Conservation (phyloP, 1,140 invertebrate species). For the Nilaparvata lugens region DNA sequence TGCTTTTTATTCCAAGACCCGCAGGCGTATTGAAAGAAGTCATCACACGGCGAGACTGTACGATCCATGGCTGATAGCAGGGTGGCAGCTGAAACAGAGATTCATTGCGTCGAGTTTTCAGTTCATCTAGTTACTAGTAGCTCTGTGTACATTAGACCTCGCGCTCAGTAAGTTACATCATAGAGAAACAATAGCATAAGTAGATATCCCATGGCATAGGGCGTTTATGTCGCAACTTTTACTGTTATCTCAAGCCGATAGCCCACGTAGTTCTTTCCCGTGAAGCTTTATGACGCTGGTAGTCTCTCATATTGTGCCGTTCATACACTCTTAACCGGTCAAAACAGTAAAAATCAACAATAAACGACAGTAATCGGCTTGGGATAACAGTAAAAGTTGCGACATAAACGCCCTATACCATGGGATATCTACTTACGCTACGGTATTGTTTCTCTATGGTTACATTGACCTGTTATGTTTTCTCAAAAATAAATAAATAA, state of each 20-base stretch:
- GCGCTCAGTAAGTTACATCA: not conserved
- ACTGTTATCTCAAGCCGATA: not conserved
- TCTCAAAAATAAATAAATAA: too few relatives aligned
- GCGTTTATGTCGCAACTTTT: not conserved
- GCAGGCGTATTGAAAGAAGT: constrained; percentile 86
- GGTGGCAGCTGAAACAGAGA: constrained; percentile 57
- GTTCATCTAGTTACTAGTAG: not conserved
- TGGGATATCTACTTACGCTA: too few relatives aligned
- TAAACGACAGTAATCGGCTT: too few relatives aligned
- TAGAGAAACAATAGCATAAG: not conserved
- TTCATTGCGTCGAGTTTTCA: constrained; percentile 3
- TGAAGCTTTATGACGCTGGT: too few relatives aligned
- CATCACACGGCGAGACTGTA: constrained; percentile 66
- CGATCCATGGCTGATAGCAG: constrained; percentile 77
- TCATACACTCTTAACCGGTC: too few relatives aligned
- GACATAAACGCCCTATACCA: too few relatives aligned
- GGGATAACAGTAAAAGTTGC: too few relatives aligned
- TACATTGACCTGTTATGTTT: too few relatives aligned
- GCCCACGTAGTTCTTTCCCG: not conserved
- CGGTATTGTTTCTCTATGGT: too few relatives aligned
- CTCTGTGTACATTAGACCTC: not conserved
- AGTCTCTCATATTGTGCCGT: too few relatives aligned
- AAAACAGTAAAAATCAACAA: too few relatives aligned
- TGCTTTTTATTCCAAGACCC: constrained; percentile 84
- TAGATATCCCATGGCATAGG: not conserved